Evolutionary conservation across 2,888 invertebrate genomes (phyloP).

Genomic region (Tetranychus piercei): DNA sequence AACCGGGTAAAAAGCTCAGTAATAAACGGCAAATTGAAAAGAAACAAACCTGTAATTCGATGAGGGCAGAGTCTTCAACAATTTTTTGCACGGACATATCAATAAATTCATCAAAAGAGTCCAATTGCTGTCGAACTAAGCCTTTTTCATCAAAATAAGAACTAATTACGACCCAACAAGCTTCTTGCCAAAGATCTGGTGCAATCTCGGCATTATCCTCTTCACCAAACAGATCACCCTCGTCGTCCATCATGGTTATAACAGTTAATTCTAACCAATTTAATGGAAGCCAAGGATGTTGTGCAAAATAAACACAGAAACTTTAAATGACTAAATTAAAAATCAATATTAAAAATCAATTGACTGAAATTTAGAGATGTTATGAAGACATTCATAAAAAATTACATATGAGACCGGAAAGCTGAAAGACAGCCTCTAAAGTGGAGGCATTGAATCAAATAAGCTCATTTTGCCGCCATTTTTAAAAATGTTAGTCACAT

Average conservation of each 20-base stretch:
- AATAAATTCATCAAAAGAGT: slow-evolving; percentile 98
- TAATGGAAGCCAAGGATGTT: too few relatives aligned
- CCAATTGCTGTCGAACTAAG: slow-evolving; percentile 90
- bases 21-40: background rate
- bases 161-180: slow-evolving; percentile 99
- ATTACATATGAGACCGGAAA: background rate
- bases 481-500: background rate
- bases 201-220: slow-evolving; percentile 87
- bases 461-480: background rate
- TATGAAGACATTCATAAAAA: background rate
- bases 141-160: slow-evolving; percentile 99
- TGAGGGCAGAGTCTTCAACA: slow-evolving; percentile 95
- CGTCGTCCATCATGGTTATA: slow-evolving; percentile 8
- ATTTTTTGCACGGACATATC: slow-evolving; percentile 99
- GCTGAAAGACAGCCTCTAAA: background rate
- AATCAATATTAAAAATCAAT: too few relatives aligned
- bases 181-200: slow-evolving; percentile 96
- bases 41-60: slow-evolving; percentile 49
- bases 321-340: too few relatives aligned
- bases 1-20: background rate
- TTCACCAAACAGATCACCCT: slow-evolving; percentile 42
- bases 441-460: background rate
- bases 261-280: background rate
- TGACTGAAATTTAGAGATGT: too few relatives aligned
- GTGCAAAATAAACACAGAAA: too few relatives aligned